Evolutionary conservation across 2,797 vertebrate species (phyloP).

Genomic region (Cyprinella venusta): DNA sequence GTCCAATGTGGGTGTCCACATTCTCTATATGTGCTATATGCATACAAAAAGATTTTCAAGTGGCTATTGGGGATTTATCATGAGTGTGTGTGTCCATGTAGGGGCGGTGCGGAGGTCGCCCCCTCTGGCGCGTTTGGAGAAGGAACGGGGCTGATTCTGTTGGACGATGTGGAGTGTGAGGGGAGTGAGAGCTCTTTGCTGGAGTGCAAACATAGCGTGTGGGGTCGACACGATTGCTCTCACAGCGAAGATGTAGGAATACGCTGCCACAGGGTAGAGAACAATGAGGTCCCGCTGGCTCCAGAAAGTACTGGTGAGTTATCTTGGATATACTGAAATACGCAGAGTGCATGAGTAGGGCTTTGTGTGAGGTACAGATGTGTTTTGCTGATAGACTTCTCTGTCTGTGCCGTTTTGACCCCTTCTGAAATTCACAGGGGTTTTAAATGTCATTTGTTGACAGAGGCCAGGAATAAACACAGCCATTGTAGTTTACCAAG

Average conservation of each 20-base stretch:
- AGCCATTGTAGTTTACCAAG: conserved; percentile 19
- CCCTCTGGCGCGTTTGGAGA: conserved; percentile 79
- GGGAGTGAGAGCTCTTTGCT: conserved; percentile 88
- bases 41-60: not conserved
- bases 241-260: conserved; percentile 91
- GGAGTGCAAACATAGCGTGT: conserved; percentile 86
- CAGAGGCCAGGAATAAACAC: conserved; percentile 50
- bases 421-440: conserved; percentile 46
- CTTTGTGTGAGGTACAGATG: conserved; percentile 14
- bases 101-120: conserved; percentile 76
- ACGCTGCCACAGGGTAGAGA: conserved; percentile 79
- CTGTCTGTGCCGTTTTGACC: conserved; percentile 27
- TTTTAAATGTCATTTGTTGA: conserved; percentile 61
- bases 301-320: conserved; percentile 55
- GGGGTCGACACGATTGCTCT: conserved; percentile 93
- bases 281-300: conserved; percentile 77
- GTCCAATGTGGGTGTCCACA: not conserved
- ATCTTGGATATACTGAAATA: not conserved
- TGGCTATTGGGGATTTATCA: not conserved
- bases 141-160: conserved; percentile 85
- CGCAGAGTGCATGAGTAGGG: not conserved
- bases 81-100: conserved; percentile 51
- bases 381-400: conserved; percentile 40
- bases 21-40: conserved; percentile 10
- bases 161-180: conserved; percentile 90